Evolutionary conservation across 1,140 invertebrate genomes (phyloP).

Genomic region (Metaphire vulgaris): DNA sequence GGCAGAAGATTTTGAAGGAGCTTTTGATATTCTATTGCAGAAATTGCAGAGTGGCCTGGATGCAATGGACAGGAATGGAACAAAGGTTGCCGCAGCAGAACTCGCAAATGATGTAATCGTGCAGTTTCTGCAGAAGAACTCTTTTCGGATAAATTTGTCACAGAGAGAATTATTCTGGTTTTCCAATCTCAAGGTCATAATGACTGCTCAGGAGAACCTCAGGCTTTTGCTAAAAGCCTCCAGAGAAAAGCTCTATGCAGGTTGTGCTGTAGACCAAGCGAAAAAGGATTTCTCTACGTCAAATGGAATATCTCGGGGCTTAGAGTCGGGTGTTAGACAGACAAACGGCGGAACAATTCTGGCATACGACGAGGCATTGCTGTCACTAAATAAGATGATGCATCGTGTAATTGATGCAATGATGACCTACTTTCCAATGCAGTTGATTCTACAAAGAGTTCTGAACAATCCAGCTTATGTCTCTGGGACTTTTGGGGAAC

Average conservation of each 20-base stretch:
- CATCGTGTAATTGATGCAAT: conserved; percentile 57
- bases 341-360: background rate
- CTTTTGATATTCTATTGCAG: conserved; percentile 53
- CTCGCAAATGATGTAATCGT: background rate
- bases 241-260: background rate
- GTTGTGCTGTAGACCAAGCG: background rate
- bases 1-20: conserved; percentile 54
- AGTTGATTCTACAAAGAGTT: conserved; percentile 57
- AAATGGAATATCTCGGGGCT: no score
- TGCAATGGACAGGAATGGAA: background rate
- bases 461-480: conserved; percentile 55
- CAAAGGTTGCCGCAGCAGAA: background rate
- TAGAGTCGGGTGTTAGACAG: no score
- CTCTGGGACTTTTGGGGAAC: conserved; percentile 57
- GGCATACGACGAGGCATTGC: background rate
- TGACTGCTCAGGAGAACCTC: conserved; percentile 51
- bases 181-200: conserved; percentile 54
- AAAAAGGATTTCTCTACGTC: no score
- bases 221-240: background rate
- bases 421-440: conserved; percentile 58
- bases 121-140: conserved; percentile 21
- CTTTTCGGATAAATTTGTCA: conserved; percentile 14
- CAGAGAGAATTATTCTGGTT: conserved; percentile 55
- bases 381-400: conserved; percentile 49
- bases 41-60: conserved; percentile 29